Percentiles rank a stretch among this genome's conserved stretches.
These are phyloP conservation scores for Melipona beecheii DNA, from an alignment of 2,888 invertebrate genomes.

Conservation along the genomic window DNA sequence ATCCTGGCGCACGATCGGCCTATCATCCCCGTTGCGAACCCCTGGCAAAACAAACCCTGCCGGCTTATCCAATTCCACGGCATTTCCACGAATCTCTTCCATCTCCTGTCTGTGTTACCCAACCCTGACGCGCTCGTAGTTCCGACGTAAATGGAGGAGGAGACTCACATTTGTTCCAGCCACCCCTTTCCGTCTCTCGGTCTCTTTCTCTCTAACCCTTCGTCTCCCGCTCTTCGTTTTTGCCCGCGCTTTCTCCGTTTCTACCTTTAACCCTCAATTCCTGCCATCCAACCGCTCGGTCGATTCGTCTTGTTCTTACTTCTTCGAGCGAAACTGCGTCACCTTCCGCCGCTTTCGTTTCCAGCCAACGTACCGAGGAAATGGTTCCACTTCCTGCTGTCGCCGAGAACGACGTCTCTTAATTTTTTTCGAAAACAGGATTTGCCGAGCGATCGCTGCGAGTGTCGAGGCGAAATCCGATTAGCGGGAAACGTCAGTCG, in stretches of 20 bases:
- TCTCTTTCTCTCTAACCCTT: slow-evolving; percentile 33
- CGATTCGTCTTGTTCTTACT: slow-evolving; percentile 55
- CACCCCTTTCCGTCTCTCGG: slow-evolving; percentile 21
- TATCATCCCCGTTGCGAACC: slow-evolving; percentile 66
- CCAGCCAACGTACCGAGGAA: slow-evolving; percentile 2
- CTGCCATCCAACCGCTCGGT: slow-evolving; percentile 36
- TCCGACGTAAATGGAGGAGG: slow-evolving; percentile 70
- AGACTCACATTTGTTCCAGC: slow-evolving; percentile 69
- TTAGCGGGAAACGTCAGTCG: too few species aligned
- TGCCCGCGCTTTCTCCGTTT: slow-evolving; percentile 39
- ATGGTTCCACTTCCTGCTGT: slow-evolving; percentile 15
- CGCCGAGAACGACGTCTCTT: background rate
- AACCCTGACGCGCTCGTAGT: slow-evolving; percentile 61
- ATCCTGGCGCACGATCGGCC: slow-evolving; percentile 55
- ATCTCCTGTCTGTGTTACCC: slow-evolving; percentile 66
- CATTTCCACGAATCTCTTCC: slow-evolving; percentile 78
- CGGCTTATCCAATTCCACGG: slow-evolving; percentile 78
- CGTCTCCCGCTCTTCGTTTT: slow-evolving; percentile 8
- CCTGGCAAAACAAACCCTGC: slow-evolving; percentile 74
- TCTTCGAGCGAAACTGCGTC: slow-evolving; percentile 66
- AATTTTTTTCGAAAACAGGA: background rate
- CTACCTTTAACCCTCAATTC: slow-evolving; percentile 48
- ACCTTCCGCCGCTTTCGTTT: slow-evolving; percentile 40
- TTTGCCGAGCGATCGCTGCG: too few species aligned
- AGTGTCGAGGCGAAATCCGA: too few species aligned